phyloP scores from a whole-genome alignment of 2,113 vertebrate genomes.

The Poecilia latipinna region DNA sequence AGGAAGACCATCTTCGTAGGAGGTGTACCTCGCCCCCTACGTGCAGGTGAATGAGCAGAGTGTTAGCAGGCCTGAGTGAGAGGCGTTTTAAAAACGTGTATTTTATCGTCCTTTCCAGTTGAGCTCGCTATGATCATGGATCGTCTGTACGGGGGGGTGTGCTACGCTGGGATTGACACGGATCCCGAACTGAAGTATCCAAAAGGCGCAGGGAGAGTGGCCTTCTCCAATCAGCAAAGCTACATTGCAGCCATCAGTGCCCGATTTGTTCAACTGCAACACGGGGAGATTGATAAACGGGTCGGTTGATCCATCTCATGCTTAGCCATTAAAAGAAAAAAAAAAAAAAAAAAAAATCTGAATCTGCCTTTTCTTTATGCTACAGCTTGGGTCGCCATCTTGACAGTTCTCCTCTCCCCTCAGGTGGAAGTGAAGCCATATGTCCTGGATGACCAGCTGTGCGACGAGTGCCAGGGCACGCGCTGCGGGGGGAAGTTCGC shows the following conservation, averaged over 20 bases:
- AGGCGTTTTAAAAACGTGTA: neutral
- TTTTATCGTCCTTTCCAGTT: slow-evolving; percentile 77
- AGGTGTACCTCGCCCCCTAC: slow-evolving; percentile 95
- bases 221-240: slow-evolving; percentile 99
- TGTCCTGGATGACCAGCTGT: slow-evolving; percentile 99
- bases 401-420: neutral
- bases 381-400: neutral
- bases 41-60: slow-evolving; percentile 85
- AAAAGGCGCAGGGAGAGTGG: slow-evolving; percentile 97
- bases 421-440: slow-evolving; percentile 99
- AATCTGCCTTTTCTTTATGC: neutral
- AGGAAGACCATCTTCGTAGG: slow-evolving; percentile 99
- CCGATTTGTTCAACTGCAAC: slow-evolving; percentile 99
- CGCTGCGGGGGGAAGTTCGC: slow-evolving; percentile 99
- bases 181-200: slow-evolving; percentile 99
- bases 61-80: neutral
- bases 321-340: neutral
- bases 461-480: slow-evolving; percentile 99
- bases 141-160: slow-evolving; percentile 96
- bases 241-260: slow-evolving; percentile 99
- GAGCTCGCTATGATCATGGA: slow-evolving; percentile 99
- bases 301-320: slow-evolving; percentile 77
- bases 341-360: neutral
- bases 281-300: slow-evolving; percentile 99
- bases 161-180: slow-evolving; percentile 98